Conservation (phyloP, 2,888 invertebrate species). For the Anodontia alba region DNA sequence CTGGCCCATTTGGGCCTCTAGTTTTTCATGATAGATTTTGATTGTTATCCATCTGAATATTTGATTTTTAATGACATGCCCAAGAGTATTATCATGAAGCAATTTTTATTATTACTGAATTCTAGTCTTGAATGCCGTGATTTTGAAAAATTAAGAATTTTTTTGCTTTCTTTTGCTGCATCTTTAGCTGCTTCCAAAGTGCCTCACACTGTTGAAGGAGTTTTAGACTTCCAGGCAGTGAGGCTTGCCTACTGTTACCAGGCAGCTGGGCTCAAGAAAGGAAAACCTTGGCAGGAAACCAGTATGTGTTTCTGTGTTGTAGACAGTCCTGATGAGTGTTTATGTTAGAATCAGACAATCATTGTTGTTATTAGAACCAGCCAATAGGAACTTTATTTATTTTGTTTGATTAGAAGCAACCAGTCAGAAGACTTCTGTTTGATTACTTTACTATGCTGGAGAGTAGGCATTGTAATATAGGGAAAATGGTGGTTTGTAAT, state of each 20-base stretch:
- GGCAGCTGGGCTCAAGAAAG: slow-evolving; percentile 44
- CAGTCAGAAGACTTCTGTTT: not conserved
- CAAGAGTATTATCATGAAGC: too few relatives aligned
- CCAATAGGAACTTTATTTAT: too few relatives aligned
- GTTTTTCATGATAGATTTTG: too few relatives aligned
- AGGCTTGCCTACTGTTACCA: slow-evolving; percentile 59
- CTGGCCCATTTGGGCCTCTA: too few relatives aligned
- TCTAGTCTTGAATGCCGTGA: too few relatives aligned
- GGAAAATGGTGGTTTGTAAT: too few relatives aligned
- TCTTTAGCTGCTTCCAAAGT: not conserved
- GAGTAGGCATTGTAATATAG: too few relatives aligned
- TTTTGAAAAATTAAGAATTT: too few relatives aligned
- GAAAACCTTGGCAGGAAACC: slow-evolving; percentile 6
- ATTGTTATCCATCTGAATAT: too few relatives aligned
- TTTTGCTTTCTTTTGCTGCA: not conserved
- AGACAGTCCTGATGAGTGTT: not conserved
- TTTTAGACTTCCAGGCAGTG: slow-evolving; percentile 60
- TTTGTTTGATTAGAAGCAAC: not conserved
- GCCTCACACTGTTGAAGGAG: slow-evolving; percentile 54
- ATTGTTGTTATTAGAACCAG: not conserved
- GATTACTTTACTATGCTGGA: too few relatives aligned
- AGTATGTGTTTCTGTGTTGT: slow-evolving; percentile 37
- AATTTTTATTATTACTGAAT: too few relatives aligned
- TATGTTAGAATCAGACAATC: slow-evolving; percentile 10
- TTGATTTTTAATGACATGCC: too few relatives aligned